Conservation (phyloP, 2,113 vertebrate genomes). For the Nymphicus hollandicus region DNA sequence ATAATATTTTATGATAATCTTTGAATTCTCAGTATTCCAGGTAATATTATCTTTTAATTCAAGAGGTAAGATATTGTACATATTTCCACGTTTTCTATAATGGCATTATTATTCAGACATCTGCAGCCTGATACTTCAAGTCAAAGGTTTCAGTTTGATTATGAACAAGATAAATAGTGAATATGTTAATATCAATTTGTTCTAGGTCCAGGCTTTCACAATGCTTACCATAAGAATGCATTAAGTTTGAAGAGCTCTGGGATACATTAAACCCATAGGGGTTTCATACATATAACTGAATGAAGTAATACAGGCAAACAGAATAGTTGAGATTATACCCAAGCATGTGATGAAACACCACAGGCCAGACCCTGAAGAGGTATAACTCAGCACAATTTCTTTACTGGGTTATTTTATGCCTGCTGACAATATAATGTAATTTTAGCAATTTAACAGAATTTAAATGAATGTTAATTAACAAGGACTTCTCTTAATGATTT, state of each 20-base stretch:
- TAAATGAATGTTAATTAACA: conserved; percentile 30
- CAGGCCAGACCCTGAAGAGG: background rate
- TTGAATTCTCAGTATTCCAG: background rate
- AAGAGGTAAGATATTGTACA: background rate
- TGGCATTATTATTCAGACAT: background rate
- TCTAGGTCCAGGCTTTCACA: background rate
- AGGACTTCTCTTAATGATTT: conserved; percentile 18
- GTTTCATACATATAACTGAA: background rate
- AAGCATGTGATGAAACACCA: background rate
- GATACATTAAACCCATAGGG: background rate
- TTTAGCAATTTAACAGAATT: conserved; percentile 36
- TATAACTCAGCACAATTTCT: conserved; percentile 13
- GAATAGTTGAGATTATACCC: background rate
- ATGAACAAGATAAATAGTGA: background rate
- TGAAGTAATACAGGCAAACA: background rate
- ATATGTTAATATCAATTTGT: background rate
- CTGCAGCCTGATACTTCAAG: background rate
- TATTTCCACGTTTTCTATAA: background rate
- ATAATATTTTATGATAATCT: background rate
- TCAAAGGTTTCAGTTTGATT: background rate
- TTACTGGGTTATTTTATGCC: conserved; percentile 4
- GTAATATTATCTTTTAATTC: background rate
- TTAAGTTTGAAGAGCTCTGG: background rate
- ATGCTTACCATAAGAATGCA: background rate
- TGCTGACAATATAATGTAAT: conserved; percentile 39